Evolutionary conservation across 2,888 invertebrate genomes (phyloP).

Genomic region (Melitaea athalia): DNA sequence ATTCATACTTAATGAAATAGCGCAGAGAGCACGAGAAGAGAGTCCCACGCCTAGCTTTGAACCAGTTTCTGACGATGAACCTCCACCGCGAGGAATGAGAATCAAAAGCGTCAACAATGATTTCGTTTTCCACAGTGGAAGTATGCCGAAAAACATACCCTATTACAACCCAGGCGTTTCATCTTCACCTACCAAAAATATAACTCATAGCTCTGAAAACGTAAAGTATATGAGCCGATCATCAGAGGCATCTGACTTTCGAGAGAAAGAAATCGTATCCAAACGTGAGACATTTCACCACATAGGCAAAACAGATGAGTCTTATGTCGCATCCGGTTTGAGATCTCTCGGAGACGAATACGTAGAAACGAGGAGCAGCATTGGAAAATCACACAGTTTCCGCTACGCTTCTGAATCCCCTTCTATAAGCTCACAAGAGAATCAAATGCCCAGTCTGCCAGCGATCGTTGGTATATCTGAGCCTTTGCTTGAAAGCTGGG

Average conservation of each 20-base stretch:
- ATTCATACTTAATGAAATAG: constrained; percentile 69
- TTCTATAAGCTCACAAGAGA: constrained; percentile 75
- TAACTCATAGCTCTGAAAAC: constrained; percentile 72
- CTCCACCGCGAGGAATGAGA: constrained; percentile 63
- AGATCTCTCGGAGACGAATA: constrained; percentile 75
- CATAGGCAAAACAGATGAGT: constrained; percentile 63
- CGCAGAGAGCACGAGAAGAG: constrained; percentile 59
- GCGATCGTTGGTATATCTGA: constrained; percentile 79
- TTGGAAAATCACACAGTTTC: constrained; percentile 88
- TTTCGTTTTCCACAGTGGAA: constrained; percentile 67
- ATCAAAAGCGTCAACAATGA: constrained; percentile 66
- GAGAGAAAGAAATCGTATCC: constrained; percentile 59
- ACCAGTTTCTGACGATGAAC: constrained; percentile 63
- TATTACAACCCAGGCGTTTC: constrained; percentile 70
- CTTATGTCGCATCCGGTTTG: constrained; percentile 63
- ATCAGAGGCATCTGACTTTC: constrained; percentile 65
- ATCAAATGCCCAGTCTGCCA: constrained; percentile 78
- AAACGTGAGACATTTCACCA: constrained; percentile 62
- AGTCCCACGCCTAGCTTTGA: constrained; percentile 55
- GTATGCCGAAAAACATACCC: constrained; percentile 74
- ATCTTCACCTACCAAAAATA: constrained; percentile 69
- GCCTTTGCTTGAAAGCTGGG: constrained; percentile 78
- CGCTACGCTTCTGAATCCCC: constrained; percentile 81
- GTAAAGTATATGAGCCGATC: constrained; percentile 65
- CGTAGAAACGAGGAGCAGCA: constrained; percentile 78